A percentile compares a stretch with the other conserved stretches of the same genome.
Conservation (phyloP, 2,113 vertebrate species). For the Scomber japonicus region DNA sequence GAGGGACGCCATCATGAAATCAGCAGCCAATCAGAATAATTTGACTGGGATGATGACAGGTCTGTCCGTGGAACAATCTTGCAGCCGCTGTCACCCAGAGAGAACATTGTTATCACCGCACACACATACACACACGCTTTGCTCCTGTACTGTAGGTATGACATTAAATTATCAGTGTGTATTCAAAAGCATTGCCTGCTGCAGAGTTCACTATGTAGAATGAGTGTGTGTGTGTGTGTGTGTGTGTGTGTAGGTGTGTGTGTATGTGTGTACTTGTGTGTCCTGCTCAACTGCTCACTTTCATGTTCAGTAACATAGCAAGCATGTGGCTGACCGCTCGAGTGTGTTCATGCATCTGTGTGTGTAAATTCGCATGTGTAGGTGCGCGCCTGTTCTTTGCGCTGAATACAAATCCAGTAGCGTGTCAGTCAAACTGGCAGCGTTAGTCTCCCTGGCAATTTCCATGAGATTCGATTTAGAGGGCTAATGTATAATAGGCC, state of each 20-base stretch:
- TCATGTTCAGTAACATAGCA: not conserved
- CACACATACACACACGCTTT: constrained; percentile 29
- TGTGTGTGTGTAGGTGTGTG: not conserved
- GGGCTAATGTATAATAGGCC: constrained; percentile 79
- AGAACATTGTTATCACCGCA: constrained; percentile 57
- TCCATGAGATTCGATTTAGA: constrained; percentile 80
- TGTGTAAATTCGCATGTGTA: constrained; percentile 47
- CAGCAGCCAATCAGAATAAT: constrained; percentile 89
- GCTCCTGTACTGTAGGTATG: constrained; percentile 18
- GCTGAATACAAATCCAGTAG: constrained; percentile 64
- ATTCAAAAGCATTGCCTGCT: constrained; percentile 13
- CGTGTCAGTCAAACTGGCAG: constrained; percentile 76
- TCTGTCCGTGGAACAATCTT: constrained; percentile 71
- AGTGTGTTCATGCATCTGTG: constrained; percentile 12
- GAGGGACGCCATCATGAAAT: constrained; percentile 82
- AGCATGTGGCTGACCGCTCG: constrained; percentile 26
- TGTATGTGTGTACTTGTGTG: constrained; percentile 14
- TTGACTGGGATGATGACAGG: constrained; percentile 84
- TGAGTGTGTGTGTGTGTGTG: too few relatives aligned
- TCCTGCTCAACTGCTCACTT: constrained; percentile 25
- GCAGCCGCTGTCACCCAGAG: constrained; percentile 58
- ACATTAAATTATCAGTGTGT: constrained; percentile 42
- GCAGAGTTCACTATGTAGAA: not conserved
- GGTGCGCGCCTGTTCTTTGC: constrained; percentile 44
- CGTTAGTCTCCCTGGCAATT: constrained; percentile 74